Evolutionary conservation across 2,888 invertebrate species (phyloP), one percentile per base, ranked within the genome.

Genomic region (Macrophya alboannulata): DNA sequence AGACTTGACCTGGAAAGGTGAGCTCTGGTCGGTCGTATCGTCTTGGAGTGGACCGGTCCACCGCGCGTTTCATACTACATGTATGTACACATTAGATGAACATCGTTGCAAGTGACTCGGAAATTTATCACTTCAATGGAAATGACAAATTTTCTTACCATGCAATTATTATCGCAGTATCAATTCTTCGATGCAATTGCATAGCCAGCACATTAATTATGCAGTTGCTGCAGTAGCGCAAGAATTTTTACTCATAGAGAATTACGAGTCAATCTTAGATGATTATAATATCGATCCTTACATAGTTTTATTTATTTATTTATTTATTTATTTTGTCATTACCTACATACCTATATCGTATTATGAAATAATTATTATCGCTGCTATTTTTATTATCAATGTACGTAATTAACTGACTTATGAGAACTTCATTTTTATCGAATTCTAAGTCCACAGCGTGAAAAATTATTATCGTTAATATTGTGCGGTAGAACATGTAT

Each of bases 1-100:
- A 77, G 77, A 77, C 77, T 51, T 77, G 77, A 77, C 77, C 77
- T 77, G 77, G 17, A 77, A 77, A 77, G 77, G 77, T 77, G 77
- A 77, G 77, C 51, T 77, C 31, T 77, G 15, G 55, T 77, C 31
- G 55, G 37, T 77, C 31, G 77, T 55, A 31, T n/a, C 48, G 4
- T 77, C 31, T 37, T 48, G 31, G 77, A 77, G 37, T 55, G 51
- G 55, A 77, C 48, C 17, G 51, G 31, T 55, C 77, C 31, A 77
- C 31, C 21, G 48, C 51, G 31, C 37, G 6, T 51, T 51, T 77
- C 25, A 37, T 5, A 51, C 31, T 31, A 31, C 31, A 31, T 31
- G 31, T 31, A 31, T 31, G 31, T 21, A 0, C 8, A 77, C 55
- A 37, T 31, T 31, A 31, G 31, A 17, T 77, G 25, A 43, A 55